Evolutionary conservation across 2,113 vertebrate genomes (phyloP), one percentile per base, ranked within the genome.

Genomic region (Microtus oregoni): DNA sequence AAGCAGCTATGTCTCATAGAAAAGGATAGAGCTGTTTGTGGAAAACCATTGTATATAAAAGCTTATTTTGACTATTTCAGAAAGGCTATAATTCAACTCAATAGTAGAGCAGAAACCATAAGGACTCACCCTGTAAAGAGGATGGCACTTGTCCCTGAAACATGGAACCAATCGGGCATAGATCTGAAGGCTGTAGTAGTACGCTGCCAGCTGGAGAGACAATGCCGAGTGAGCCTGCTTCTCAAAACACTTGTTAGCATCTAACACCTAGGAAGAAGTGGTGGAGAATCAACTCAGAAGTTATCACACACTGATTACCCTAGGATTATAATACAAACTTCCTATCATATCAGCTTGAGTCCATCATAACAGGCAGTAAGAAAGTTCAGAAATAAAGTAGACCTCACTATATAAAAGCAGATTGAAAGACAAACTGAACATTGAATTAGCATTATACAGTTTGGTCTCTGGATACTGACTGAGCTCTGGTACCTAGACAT

Each of bases 161-260:
- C 99, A 99, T 1, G 99, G 99, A 52, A 98, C 97, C 89, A 99
- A 98, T 44, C 92, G 98, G 75, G 98, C 97, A 96, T 99, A 99
- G 98, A 99, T 99, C 98, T 99, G 99, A 76, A 99, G 99, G 97
- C 99, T 99, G 90, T 99, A 99, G 98, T 99, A 99, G 98, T 99
- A 99, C 1, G 99, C 99, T 20, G 99, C 99, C 97, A 99, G 98
- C 98, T 99, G 99, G 83, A 99, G 99, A 32, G 99, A 99, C 95
- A 99, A 97, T 0, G 98, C 99, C 1, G 99, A 99, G 96, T 98
- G 99, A 76, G 99, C 97, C 98, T 99, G 99, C 98, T 99, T 99
- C 98, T 99, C 99, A 98, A 99, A 99, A 98, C 99, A 99, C 96
- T 95, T 98, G 98, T 99, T 99, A 72, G 99, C 99, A 97, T 99